phyloP scores from a whole-genome alignment of 2,888 invertebrate species.

The Vesta saturnalis region DNA sequence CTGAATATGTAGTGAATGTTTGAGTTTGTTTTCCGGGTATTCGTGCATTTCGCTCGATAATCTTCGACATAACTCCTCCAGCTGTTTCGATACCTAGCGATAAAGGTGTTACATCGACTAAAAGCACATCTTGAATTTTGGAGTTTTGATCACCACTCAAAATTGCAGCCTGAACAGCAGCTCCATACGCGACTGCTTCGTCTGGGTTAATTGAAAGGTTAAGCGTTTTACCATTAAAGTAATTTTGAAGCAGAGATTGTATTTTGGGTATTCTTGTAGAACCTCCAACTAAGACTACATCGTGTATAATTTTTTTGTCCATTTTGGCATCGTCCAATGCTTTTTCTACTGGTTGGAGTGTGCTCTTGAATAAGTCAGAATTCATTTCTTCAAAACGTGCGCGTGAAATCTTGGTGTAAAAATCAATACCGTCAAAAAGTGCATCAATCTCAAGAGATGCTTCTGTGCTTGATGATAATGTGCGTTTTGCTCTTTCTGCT shows the following conservation, averaged over 20 bases:
- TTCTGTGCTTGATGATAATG: constrained; percentile 62
- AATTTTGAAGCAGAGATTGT: constrained; percentile 77
- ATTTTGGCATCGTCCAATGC: constrained; percentile 81
- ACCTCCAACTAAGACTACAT: constrained; percentile 85
- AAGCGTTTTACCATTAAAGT: constrained; percentile 77
- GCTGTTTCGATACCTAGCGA: constrained; percentile 66
- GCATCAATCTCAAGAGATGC: constrained; percentile 66
- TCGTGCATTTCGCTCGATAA: constrained; percentile 76
- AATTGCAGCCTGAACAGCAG: constrained; percentile 79
- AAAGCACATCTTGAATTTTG: constrained; percentile 68
- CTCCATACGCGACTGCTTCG: constrained; percentile 83
- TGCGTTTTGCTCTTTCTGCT: constrained; percentile 65
- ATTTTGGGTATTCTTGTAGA: constrained; percentile 85
- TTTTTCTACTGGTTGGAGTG: constrained; percentile 81
- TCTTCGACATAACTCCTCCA: constrained; percentile 69
- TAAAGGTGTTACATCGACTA: constrained; percentile 67
- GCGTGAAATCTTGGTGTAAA: constrained; percentile 77
- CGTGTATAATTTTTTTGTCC: constrained; percentile 78
- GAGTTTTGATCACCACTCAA: constrained; percentile 71
- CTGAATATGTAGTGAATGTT: constrained; percentile 82
- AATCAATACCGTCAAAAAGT: constrained; percentile 64
- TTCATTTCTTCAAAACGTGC: constrained; percentile 82
- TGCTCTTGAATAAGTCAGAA: constrained; percentile 76
- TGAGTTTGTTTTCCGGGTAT: constrained; percentile 79
- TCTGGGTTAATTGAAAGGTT: constrained; percentile 83